Evolutionary conservation across 2,888 invertebrate genomes (phyloP).

Genomic region (Drosophila falleni): DNA sequence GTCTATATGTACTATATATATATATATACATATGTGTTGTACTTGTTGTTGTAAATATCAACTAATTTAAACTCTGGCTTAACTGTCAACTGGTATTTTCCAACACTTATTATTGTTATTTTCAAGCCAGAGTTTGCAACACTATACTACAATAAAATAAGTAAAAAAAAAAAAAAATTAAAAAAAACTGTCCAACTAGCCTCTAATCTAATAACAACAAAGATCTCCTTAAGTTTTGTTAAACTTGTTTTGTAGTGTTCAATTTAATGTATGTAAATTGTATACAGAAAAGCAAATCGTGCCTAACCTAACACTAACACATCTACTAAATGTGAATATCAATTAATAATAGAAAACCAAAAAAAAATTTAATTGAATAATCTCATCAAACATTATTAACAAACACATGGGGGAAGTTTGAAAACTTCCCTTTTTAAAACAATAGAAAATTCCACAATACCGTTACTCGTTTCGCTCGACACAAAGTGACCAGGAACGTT

Average conservation of each 20-base stretch:
- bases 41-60: conserved; percentile 48
- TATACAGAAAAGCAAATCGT: conserved; percentile 85
- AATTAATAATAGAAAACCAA: conserved; percentile 43
- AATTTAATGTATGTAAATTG: conserved; percentile 85
- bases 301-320: conserved; percentile 51
- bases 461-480: conserved; percentile 53
- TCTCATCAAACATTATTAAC: conserved; percentile 10
- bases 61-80: conserved; percentile 17
- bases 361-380: conserved; percentile 3
- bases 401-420: background rate
- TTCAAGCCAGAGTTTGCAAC: conserved; percentile 1
- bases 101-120: conserved; percentile 28
- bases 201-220: conserved; percentile 15
- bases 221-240: conserved; percentile 85
- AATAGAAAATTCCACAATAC: conserved; percentile 24
- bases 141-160: background rate
- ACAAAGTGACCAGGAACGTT: conserved; percentile 63
- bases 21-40: conserved; percentile 53
- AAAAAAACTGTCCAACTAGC: conserved; percentile 1
- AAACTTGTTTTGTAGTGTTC: conserved; percentile 85
- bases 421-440: conserved; percentile 5
- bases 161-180: no score
- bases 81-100: conserved; percentile 5
- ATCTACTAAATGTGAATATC: conserved; percentile 43
- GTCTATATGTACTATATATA: conserved; percentile 27